Evolutionary conservation across 92 coral and sea anemone genomes (phyloP), one percentile per base, ranked within the genome.

Genomic region (Diadumene lineata): DNA sequence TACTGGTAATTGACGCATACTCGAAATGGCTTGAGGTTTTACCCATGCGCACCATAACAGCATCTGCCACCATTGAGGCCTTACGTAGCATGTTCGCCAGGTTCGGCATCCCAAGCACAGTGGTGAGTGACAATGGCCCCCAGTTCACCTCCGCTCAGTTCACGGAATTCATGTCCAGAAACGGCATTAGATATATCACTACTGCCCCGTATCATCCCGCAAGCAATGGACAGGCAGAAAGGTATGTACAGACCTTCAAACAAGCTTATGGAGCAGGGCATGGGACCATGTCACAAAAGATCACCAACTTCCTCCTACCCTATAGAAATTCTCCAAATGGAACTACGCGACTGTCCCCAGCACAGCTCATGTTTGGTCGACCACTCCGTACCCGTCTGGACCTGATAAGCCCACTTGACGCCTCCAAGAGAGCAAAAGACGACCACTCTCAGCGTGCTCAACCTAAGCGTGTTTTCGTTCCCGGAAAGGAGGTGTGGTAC

Each of bases 51-150:
- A 71, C 78, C 11, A 80, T 30, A 9, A 80, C 84, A n/a, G n/a
- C n/a, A n/a, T n/a, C n/a, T n/a, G n/a, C n/a, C n/a, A n/a, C n/a
- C n/a, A n/a, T n/a, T n/a, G n/a, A n/a, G n/a, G n/a, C n/a, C n/a
- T n/a, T n/a, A n/a, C n/a, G n/a, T n/a, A n/a, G n/a, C n/a, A n/a
- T n/a, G n/a, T n/a, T n/a, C n/a, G n/a, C n/a, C n/a, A n/a, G n/a
- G n/a, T n/a, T n/a, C n/a, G n/a, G n/a, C n/a, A n/a, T n/a, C n/a
- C n/a, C n/a, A n/a, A n/a, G n/a, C n/a, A n/a, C n/a, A n/a, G n/a
- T n/a, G n/a, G n/a, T n/a, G n/a, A 79, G 77, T 34, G 60, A 79
- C 66, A 79, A 79, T n/a, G 85, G 85, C 33, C 79, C 85, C 18
- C 79, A 80, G 31, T 63, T 71, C 18, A 80, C 74, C 33, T 79